Base-by-base conservation (phyloP, 2,797 vertebrate genomes). In the Brachyalestes nurse region DNA sequence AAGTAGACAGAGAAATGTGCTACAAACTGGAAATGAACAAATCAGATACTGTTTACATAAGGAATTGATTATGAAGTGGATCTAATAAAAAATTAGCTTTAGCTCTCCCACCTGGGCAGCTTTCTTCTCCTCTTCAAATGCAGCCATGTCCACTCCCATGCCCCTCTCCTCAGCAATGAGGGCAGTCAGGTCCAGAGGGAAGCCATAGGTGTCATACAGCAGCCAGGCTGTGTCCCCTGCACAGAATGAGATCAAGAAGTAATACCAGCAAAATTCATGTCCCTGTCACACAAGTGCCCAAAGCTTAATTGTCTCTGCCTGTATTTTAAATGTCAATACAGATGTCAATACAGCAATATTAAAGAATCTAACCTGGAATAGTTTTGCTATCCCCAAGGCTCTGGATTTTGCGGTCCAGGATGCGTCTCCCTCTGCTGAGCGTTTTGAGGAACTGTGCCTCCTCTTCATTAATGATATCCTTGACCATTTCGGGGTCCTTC, bases 91-190 rank as follows among this genome's bases (percentile, higher is more conserved):
- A 25, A 28, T 45, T 42, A 45, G 17, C 53, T 17, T 40, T 14
- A 61, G 14, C 21, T 42, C 40, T 53, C 65, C 82, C 78, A 99
- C 98, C 96, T 99, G 98, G 0, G 98, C 98, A 0, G 96, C 94
- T 78, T 95, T 99, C 84, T 97, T 95, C 89, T 98, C 98, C 60
- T 99, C 97, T 77, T 99, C 98, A 75, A 99, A 99, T 61, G 95
- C 93, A 0, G 95, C 93, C 89, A 96, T 85, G 87, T 99, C 96
- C 66, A 99, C 95, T 0, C 60, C 86, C 88, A 99, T 91, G n/a
- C 97, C 97, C 38, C 97, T 97, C 92, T 99, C 98, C 89, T 99
- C 98, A 0, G 97, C 98, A 60, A 99, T 99, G 74, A 99, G 94
- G 16, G 95, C 97, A 0, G 97, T 99, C 85, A 99, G 95, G 90